phyloP scores from a whole-genome alignment of 2,797 vertebrate species.

The Neosilurus mollespiculum region DNA sequence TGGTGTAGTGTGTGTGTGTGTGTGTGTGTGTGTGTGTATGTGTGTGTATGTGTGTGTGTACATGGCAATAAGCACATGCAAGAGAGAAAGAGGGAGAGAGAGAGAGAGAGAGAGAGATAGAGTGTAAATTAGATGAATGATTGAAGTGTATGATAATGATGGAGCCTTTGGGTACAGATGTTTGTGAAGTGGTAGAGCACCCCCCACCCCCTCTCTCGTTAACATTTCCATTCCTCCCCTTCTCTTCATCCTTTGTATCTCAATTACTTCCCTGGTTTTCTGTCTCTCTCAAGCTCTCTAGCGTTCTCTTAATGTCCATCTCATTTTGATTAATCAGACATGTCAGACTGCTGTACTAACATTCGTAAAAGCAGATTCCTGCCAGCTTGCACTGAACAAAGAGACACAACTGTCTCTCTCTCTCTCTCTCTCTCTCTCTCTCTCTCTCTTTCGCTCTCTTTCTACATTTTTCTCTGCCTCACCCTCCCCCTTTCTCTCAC shows the following conservation, averaged over 20 bases:
- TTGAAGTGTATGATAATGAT: slow-evolving; percentile 9
- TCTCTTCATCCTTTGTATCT: background rate
- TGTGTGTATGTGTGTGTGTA: no score
- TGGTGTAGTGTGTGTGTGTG: background rate
- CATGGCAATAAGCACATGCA: no score
- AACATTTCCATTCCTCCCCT: background rate
- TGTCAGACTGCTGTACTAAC: slow-evolving; percentile 40
- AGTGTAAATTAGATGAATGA: slow-evolving; percentile 14
- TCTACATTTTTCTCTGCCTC: slow-evolving; percentile 2
- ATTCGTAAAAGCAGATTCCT: slow-evolving; percentile 37
- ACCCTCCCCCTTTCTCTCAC: background rate
- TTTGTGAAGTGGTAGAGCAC: slow-evolving; percentile 8
- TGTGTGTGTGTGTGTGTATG: no score
- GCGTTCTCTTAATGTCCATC: background rate
- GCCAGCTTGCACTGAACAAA: slow-evolving; percentile 5
- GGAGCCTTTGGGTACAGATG: slow-evolving; percentile 4
- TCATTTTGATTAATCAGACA: slow-evolving; percentile 50
- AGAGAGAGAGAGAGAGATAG: no score
- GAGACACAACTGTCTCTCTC: slow-evolving; percentile 2
- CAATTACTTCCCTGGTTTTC: background rate
- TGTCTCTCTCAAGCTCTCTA: background rate
- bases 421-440: no score
- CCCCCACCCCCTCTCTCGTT: background rate
- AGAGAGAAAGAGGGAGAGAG: no score
- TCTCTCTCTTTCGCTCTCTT: no score